Base-by-base conservation (phyloP, 2,113 vertebrate species). In the Cryptoleucopteryx plumbea region DNA sequence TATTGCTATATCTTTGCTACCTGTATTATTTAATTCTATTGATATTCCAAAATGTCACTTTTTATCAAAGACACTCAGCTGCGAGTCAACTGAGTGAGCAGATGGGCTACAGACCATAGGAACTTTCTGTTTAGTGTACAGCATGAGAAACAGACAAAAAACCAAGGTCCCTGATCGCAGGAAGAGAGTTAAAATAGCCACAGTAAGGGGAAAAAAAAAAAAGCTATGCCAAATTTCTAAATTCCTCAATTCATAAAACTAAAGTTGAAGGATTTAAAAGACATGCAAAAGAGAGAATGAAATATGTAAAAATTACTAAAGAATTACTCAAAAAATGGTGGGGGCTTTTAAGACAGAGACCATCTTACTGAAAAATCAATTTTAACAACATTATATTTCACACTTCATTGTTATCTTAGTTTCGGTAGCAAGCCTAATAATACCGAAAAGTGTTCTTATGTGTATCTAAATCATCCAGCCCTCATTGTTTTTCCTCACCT, bases 311-410 rank as follows among this genome's bases (percentile, higher is more conserved):
- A 92, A 81, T 26, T 61, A 45, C 4, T 7, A 56, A 65, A 80
- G 6, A 83, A 83, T 42, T 71, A 10, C 7, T 27, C 4, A 7
- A 4, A 40, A 21, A 82, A 32, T 59, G 18, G 36, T 45, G 25
- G 31, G 20, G 13, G 20, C 22, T 88, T 50, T 94, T 86, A 81
- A 86, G 59, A 66, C 16, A 58, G 47, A 85, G 11, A 53, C 9
- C 12, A 47, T 50, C 55, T 88, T 75, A 84, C 7, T 83, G 63
- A 70, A 96, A 94, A 97, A 97, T 96, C 82, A 74, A 67, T 94
- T 82, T 93, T 90, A 92, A 94, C 47, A 74, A 74, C 77, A n/a
- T 74, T 85, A 36, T 88, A 91, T 93, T 94, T 93, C 91, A 93
- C 62, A 81, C 9, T 59, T 48, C 55, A 55, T 34, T 40, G 40